A percentile compares a stretch with the other conserved stretches of the same genome.
Evolutionary conservation across 2,113 vertebrate species (phyloP).

Genomic region (Pachypanchax playfairii): DNA sequence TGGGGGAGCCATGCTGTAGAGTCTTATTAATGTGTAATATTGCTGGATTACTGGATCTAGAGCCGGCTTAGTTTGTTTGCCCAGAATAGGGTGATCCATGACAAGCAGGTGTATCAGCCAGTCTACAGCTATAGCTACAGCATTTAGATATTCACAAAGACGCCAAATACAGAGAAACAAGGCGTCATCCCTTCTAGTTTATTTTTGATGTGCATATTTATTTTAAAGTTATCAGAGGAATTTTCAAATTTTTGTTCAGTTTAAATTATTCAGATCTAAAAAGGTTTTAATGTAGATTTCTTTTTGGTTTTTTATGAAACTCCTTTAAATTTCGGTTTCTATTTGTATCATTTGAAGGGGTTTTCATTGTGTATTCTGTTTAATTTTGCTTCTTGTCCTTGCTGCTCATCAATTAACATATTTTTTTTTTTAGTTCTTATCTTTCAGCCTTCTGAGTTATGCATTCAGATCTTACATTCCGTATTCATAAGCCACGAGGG

Average conservation of each 20-base stretch:
- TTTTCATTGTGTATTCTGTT: background rate
- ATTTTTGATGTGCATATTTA: background rate
- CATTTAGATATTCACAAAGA: slow-evolving; percentile 65
- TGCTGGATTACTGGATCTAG: slow-evolving; percentile 64
- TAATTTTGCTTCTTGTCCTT: background rate
- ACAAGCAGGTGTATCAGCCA: slow-evolving; percentile 74
- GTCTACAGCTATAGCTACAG: slow-evolving; percentile 61
- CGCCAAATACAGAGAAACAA: slow-evolving; percentile 28
- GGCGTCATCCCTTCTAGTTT: background rate
- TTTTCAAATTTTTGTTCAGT: background rate
- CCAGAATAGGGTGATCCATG: slow-evolving; percentile 63
- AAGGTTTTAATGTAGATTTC: background rate
- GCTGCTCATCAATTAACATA: background rate
- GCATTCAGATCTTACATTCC: background rate
- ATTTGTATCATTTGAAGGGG: background rate
- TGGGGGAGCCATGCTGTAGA: slow-evolving; percentile 35
- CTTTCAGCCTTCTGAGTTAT: background rate
- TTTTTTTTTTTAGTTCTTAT: background rate
- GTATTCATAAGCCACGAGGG: slow-evolving; percentile 8
- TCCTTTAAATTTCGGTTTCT: background rate
- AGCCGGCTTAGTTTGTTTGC: slow-evolving; percentile 73
- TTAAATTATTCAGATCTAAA: too few relatives aligned
- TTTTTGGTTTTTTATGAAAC: background rate
- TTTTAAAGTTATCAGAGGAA: background rate
- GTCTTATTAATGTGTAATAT: slow-evolving; percentile 75